These are phyloP conservation scores for Thaumatotibia leucotreta DNA, from an alignment of 1,140 invertebrate species.

Conservation along the genomic window DNA sequence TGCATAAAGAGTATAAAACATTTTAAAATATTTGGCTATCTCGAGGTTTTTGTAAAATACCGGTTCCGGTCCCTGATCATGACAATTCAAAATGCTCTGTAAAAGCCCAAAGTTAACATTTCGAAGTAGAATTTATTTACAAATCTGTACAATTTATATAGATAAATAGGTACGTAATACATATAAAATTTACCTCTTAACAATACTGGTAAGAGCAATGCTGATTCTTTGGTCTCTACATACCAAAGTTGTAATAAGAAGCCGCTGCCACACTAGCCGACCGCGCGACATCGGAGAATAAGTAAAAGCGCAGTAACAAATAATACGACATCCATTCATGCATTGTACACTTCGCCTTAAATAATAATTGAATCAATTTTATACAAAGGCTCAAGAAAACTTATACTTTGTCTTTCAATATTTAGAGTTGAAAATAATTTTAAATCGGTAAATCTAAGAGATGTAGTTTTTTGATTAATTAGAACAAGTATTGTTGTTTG, in stretches of 20 bases:
- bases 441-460: not conserved
- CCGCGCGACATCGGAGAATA: slow-evolving; percentile 44
- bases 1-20: too few relatives aligned
- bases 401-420: not conserved
- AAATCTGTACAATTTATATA: too few relatives aligned
- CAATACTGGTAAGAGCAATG: too few relatives aligned
- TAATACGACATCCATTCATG: slow-evolving; percentile 54
- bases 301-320: slow-evolving; percentile 56
- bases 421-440: not conserved
- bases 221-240: too few relatives aligned
- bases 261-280: slow-evolving; percentile 24
- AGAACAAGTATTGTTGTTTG: not conserved
- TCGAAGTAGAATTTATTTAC: too few relatives aligned
- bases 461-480: slow-evolving; percentile 9
- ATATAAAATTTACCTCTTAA: too few relatives aligned
- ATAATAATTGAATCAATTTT: slow-evolving; percentile 64
- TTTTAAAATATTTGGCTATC: too few relatives aligned
- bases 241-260: slow-evolving; percentile 15
- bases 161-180: too few relatives aligned
- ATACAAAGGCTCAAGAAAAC: slow-evolving; percentile 19
- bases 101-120: too few relatives aligned
- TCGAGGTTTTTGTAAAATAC: too few relatives aligned
- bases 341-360: slow-evolving; percentile 56
- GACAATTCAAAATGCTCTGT: too few relatives aligned
- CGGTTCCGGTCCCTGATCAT: too few relatives aligned